Conservation (phyloP, 2,888 invertebrate genomes). For the Atrina japonica region DNA sequence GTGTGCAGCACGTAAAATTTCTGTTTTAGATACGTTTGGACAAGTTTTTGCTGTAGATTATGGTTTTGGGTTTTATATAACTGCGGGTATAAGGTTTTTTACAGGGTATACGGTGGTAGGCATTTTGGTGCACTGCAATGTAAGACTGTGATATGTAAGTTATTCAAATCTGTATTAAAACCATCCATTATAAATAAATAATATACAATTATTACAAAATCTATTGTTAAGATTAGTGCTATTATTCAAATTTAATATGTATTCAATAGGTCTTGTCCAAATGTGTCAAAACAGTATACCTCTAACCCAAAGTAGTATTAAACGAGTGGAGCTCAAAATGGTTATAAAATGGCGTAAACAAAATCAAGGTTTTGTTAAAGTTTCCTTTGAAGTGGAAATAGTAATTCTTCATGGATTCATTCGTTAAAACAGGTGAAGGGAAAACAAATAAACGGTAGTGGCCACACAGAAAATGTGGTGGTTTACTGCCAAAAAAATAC, state of each 20-base stretch:
- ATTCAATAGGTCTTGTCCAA: neutral
- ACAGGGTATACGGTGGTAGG: neutral
- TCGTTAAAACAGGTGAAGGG: slow-evolving; percentile 11
- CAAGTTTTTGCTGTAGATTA: neutral
- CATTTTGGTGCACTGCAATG: slow-evolving; percentile 1
- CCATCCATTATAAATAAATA: too few species aligned
- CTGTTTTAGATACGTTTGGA: neutral
- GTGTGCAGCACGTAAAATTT: neutral
- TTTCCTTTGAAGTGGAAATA: neutral
- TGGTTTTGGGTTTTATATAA: neutral
- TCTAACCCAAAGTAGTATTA: neutral
- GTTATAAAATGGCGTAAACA: neutral
- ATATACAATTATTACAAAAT: too few species aligned
- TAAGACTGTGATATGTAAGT: slow-evolving; percentile 6
- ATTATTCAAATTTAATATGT: too few species aligned
- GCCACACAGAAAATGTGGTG: slow-evolving; percentile 9
- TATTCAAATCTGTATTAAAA: too few species aligned
- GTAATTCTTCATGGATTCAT: slow-evolving; percentile 2
- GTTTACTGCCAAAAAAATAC: neutral
- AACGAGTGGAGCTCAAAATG: slow-evolving; percentile 12
- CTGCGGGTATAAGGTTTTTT: neutral
- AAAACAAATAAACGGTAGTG: slow-evolving; percentile 4
- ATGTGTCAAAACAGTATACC: neutral
- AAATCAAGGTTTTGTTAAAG: neutral
- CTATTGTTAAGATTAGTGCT: too few species aligned